Evolutionary conservation across 1,140 invertebrate genomes (phyloP), one percentile per base, ranked within the genome.

Genomic region (Drosophila parabipectinata): DNA sequence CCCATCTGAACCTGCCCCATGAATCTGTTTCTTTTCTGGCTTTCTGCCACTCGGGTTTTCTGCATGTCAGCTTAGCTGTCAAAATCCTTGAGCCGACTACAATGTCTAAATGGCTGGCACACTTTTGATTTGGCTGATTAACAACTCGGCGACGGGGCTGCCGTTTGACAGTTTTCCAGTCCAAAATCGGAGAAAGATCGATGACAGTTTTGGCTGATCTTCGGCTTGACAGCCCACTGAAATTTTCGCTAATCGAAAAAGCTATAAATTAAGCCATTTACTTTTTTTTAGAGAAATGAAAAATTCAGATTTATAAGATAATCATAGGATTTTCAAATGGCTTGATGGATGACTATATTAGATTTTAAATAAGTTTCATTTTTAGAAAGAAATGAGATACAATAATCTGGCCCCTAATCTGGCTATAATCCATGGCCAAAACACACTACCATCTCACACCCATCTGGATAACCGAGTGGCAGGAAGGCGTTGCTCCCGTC

Each of bases 51-150:
- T 71, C 34, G 48, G 59, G 26, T 60, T 79, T 85, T 63, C 59
- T 67, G 64, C 83, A 85, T 75, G 82, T 88, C 78, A 88, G 78
- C 82, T 87, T 77, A 87, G 69, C 82, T 85, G 82, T 85, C 78
- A 85, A 82, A 85, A 82, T 85, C 82, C 82, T 85, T 87, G 81
- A 85, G 81, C 69, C 37, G 67, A 64, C 57, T 69, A 52, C 81
- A 85, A 77, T 69, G 75, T 77, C 74, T 72, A 82, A 77, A 81
- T 77, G 79, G 59, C 60, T 80, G 60, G 47, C 58, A 53, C 67
- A 61, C 45, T 73, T 61, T 62, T 53, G 52, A 41, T 73, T 79
- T 63, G 51, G 69, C 82, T 82, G 82, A 87, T 87, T 85, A 87
- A 69, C 67, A 69, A 72, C 66, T 61, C 59, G 45, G 18, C 75